A percentile compares a stretch with the other conserved stretches of the same genome.
phyloP scores from a whole-genome alignment of 2,113 vertebrate genomes.

The Melanostigma gelatinosum region DNA sequence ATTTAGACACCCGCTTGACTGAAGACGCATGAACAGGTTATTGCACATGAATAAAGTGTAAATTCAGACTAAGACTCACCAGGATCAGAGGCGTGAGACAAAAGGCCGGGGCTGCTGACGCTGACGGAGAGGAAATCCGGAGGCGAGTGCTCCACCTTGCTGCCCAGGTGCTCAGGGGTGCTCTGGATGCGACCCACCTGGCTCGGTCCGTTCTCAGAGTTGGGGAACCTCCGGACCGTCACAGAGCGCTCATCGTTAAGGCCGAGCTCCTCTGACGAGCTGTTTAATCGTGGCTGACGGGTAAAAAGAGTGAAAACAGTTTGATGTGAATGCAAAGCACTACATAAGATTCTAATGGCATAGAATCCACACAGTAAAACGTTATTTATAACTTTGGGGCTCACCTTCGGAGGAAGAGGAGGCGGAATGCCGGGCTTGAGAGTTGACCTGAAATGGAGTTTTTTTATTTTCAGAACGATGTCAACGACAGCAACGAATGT shows the following conservation, averaged over 20 bases:
- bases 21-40: not conserved
- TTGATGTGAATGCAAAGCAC: not conserved
- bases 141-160: constrained; percentile 78
- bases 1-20: constrained; percentile 12
- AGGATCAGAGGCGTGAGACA: constrained; percentile 77
- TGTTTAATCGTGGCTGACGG: constrained; percentile 88
- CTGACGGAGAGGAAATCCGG: constrained; percentile 86
- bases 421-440: constrained; percentile 90
- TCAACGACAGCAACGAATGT: not conserved
- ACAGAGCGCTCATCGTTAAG: constrained; percentile 87
- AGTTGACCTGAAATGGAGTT: constrained; percentile 85
- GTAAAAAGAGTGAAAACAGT: not conserved
- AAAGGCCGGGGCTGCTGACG: constrained; percentile 87
- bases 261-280: constrained; percentile 87
- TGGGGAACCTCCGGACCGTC: constrained; percentile 90
- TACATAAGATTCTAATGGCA: not conserved
- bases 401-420: constrained; percentile 96
- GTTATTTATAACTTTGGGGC: not conserved
- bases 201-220: constrained; percentile 83
- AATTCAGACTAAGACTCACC: constrained; percentile 63
- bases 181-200: constrained; percentile 87
- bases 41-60: too few relatives aligned
- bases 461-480: not conserved
- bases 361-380: not conserved
- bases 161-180: constrained; percentile 86